Conservation (phyloP, 2,113 vertebrate species). For the Microcebus lehilahytsara region DNA sequence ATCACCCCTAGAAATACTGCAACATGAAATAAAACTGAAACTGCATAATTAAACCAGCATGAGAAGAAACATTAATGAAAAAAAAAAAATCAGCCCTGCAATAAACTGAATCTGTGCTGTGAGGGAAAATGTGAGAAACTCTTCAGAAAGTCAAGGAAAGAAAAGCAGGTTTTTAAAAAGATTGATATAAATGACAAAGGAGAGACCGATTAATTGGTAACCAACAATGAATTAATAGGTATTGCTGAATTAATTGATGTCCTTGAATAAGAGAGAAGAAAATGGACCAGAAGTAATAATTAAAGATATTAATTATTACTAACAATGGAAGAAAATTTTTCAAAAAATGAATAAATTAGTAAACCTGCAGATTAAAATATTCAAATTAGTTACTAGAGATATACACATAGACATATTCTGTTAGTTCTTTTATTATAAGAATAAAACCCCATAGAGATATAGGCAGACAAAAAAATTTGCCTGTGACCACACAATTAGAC, state of each 20-base stretch:
- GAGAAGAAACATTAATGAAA: not conserved
- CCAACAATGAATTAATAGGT: not conserved
- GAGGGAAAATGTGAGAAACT: not conserved
- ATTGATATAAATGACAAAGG: not conserved
- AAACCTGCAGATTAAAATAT: not conserved
- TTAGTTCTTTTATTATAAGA: not conserved
- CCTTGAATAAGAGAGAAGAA: not conserved
- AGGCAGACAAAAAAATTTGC: not conserved
- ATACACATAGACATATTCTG: not conserved
- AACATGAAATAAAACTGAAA: not conserved
- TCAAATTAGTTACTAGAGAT: not conserved
- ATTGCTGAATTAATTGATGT: not conserved
- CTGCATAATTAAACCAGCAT: not conserved
- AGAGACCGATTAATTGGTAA: not conserved
- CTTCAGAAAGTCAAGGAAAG: not conserved
- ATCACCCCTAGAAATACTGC: not conserved
- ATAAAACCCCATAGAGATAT: not conserved
- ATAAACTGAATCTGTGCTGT: not conserved
- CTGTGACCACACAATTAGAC: not conserved
- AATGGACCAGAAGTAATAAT: not conserved
- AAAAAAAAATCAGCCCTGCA: not conserved
- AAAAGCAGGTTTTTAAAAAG: not conserved
- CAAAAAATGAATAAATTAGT: constrained; percentile 9
- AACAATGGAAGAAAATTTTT: not conserved
- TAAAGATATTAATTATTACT: not conserved